Percentiles rank a stretch among this genome's conserved stretches.
Conservation (phyloP, 2,888 invertebrate species). For the Amblyjoppa fuscipennis region DNA sequence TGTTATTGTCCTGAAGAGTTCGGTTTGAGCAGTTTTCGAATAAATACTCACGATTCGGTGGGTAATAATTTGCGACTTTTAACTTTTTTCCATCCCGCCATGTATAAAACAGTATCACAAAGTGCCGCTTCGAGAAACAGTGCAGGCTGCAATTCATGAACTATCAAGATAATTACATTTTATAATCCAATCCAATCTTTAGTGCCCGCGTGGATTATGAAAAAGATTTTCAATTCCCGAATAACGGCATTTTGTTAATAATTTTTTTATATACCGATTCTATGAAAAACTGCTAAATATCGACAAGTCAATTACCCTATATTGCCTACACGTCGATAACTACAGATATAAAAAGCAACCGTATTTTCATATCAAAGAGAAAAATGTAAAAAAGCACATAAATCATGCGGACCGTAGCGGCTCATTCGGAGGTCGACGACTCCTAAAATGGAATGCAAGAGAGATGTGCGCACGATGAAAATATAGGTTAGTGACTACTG, state of each 20-base stretch:
- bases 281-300: background rate
- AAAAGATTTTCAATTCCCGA: background rate
- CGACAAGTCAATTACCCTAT: background rate
- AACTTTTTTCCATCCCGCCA: background rate
- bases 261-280: background rate
- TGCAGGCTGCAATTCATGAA: background rate
- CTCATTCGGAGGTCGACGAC: background rate
- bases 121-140: background rate
- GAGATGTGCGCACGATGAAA: slow-evolving; percentile 6
- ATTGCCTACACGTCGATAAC: background rate
- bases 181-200: background rate
- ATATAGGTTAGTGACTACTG: slow-evolving; percentile 18
- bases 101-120: background rate
- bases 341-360: background rate
- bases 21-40: background rate
- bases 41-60: background rate
- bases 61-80: background rate
- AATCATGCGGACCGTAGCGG: background rate
- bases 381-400: background rate
- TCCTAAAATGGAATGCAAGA: background rate
- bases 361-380: slow-evolving; percentile 7
- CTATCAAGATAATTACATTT: background rate
- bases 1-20: background rate
- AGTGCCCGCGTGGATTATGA: background rate
- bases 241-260: background rate